Percentiles rank a stretch among this genome's conserved stretches.
These are phyloP conservation scores for Lasioglossum lativentre DNA, from an alignment of 2,888 invertebrate species.

Conservation along the genomic window DNA sequence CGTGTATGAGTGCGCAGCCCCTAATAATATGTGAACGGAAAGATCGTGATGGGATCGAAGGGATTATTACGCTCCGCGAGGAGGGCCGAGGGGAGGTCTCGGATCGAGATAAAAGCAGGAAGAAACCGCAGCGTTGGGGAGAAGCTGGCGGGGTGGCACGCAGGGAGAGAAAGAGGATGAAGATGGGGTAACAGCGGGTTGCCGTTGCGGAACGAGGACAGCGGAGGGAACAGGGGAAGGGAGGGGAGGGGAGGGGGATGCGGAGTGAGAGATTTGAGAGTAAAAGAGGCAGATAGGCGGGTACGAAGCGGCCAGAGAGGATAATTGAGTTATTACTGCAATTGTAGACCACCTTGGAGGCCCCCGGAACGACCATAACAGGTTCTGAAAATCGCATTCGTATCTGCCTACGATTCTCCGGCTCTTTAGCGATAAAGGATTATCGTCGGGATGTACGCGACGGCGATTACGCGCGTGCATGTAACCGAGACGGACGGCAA, in stretches of 20 bases:
- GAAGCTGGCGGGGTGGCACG: background rate
- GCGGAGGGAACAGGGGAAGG: slow-evolving; percentile 52
- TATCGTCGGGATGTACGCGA: slow-evolving; percentile 72
- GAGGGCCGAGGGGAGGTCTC: slow-evolving; percentile 31
- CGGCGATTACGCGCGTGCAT: slow-evolving; percentile 59
- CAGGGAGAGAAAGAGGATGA: slow-evolving; percentile 28
- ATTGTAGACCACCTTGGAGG: slow-evolving; percentile 85
- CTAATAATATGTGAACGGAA: slow-evolving; percentile 81
- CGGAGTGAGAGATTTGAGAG: slow-evolving; percentile 84
- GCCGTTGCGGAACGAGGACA: slow-evolving; percentile 31
- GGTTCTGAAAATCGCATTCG: slow-evolving; percentile 83
- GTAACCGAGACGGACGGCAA: slow-evolving; percentile 47
- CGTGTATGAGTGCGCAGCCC: slow-evolving; percentile 64
- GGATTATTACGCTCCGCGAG: slow-evolving; percentile 77
- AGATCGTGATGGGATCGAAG: slow-evolving; percentile 83
- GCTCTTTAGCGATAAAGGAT: slow-evolving; percentile 82
- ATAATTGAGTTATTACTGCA: slow-evolving; percentile 85
- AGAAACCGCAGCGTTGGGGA: slow-evolving; percentile 54
- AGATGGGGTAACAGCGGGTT: slow-evolving; percentile 38
- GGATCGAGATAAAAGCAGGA: slow-evolving; percentile 68
- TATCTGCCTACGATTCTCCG: slow-evolving; percentile 80
- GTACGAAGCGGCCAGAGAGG: slow-evolving; percentile 82
- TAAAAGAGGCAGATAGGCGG: slow-evolving; percentile 84
- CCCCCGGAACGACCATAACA: slow-evolving; percentile 83
- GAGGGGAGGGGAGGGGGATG: slow-evolving; percentile 37